These are phyloP conservation scores for Okapia johnstoni DNA, from an alignment of 2,113 vertebrate genomes.

Conservation along the genomic window DNA sequence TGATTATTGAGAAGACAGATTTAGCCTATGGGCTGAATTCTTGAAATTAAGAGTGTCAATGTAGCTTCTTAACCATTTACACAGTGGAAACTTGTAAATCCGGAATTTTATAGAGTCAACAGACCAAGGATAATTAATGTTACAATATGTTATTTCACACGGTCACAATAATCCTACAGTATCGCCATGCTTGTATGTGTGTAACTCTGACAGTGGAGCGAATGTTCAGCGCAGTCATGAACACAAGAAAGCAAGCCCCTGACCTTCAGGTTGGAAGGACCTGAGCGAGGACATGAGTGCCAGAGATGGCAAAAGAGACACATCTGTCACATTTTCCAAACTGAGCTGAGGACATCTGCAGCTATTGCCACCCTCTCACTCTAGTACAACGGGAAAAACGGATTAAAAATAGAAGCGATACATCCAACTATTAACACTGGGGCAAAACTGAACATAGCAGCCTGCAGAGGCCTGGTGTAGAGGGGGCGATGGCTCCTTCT, in stretches of 20 bases:
- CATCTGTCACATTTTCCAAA: conserved; percentile 66
- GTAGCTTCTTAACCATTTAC: neutral
- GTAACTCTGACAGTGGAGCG: conserved; percentile 77
- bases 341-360: conserved; percentile 65
- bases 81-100: neutral
- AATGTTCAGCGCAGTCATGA: neutral
- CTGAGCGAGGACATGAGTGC: neutral
- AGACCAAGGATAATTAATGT: neutral
- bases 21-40: neutral
- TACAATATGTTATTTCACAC: neutral
- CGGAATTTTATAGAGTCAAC: neutral
- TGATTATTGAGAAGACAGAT: neutral
- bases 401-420: conserved; percentile 66
- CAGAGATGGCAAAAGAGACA: conserved; percentile 32
- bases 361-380: conserved; percentile 50
- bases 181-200: neutral
- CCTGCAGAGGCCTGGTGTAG: neutral
- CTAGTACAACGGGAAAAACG: conserved; percentile 19
- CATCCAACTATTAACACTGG: conserved; percentile 46
- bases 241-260: neutral
- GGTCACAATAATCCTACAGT: neutral
- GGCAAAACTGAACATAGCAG: conserved; percentile 34
- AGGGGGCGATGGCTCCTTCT: neutral
- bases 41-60: neutral
- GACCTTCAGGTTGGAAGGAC: neutral